Evolutionary conservation across 2,888 invertebrate genomes (phyloP), one percentile per base, ranked within the genome.

Genomic region (Hypsopygia costalis): DNA sequence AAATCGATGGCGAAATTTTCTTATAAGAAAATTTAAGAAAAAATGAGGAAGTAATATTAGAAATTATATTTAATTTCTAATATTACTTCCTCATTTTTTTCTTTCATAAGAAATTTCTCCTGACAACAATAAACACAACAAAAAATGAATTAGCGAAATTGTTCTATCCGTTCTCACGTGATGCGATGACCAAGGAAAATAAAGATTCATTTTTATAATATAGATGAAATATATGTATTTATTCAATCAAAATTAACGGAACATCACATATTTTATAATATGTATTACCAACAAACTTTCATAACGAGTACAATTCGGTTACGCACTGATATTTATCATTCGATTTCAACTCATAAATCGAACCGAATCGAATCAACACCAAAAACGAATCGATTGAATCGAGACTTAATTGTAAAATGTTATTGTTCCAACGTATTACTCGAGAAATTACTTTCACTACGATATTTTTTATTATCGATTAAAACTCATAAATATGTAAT

Each of bases 271-370:
- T 28, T 27, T 36, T 29, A 2, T 4, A 28, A 36, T 11, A 32
- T 16, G 32, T 32, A 22, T n/a, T n/a, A 27, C 38, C 32, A 32
- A 32, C 32, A 38, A 25, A 27, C 22, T 32, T 38, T 41, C 45
- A 42, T 43, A n/a, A n/a, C n/a, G n/a, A n/a, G n/a, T 37, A 46
- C 40, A 47, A 47, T 47, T 43, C 41, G 38, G 45, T 43, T 46
- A 39, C 39, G 34, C 42, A 44, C 36, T 36, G 34, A 42, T 46
- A 51, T 52, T 56, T 58, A 63, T 60, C 53, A 58, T 48, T 39
- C 51, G 58, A 58, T 55, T 62, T 53, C 54, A 34, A 48, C 40
- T 46, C 55, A 53, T 69, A 67, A 68, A 69, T 69, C 59, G 57
- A 43, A 40, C 51, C 58, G 58, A 36, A 55, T 46, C 59, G 61